Base-by-base conservation (phyloP, 2,888 invertebrate species). In the Nemoura dubitans region DNA sequence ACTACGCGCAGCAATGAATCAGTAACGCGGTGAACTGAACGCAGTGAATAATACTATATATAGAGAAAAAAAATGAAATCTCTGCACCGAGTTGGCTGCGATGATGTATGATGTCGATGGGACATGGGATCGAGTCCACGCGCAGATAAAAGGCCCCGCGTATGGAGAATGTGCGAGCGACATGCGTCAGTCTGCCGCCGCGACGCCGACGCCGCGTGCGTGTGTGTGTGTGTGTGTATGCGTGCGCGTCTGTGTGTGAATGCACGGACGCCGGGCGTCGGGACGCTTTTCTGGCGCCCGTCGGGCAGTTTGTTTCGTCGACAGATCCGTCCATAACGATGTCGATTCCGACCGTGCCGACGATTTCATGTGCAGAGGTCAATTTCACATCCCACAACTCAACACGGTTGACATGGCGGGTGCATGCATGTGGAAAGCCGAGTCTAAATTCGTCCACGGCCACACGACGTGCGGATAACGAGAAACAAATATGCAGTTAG, bases 221-320 rank as follows among this genome's bases (percentile, higher is more conserved):
- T 14, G 59, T 21, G 16, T 1, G 6, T 21, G 59, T 59, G 2
- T 59, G 59, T 59, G 59, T 59, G 59, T 1, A 21, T 1, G 16
- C 14, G 16, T 59, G 59, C 14, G 59, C 14, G 21, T 59, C 6
- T 59, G 59, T 59, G 59, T 21, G 59, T 7, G 59, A 21, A 21
- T 59, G 21, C 59, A 59, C 14, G 59, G 59, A 21, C 59, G 59
- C 21, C 59, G 59, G 59, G 59, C 59, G 59, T 59, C 59, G 59
- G 59, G 59, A 59, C 59, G 59, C 59, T 59, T 59, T 59, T 59
- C 59, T 59, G 59, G 59, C 59, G 59, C 59, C 59, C 59, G 59
- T 59, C 59, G 3, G 59, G 59, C 59, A 10, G 59, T 59, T 59
- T 59, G 59, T 59, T 59, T 59, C 59, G 59, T 59, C 59, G 59